Conservation (phyloP, 2,797 vertebrate genomes). For the Myotis vivesi region DNA sequence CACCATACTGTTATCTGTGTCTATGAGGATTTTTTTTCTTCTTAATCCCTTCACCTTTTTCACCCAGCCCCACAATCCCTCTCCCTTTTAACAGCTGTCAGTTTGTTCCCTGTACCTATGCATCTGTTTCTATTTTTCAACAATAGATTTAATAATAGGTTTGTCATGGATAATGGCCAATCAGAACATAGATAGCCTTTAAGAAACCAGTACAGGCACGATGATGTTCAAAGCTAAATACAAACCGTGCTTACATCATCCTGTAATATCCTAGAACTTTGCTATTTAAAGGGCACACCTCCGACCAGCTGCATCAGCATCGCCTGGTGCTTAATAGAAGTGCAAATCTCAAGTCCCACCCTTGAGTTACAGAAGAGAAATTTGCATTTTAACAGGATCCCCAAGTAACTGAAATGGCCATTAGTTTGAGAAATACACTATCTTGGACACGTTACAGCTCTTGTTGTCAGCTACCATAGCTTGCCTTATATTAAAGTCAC, state of each 20-base stretch:
- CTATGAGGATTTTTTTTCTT: neutral
- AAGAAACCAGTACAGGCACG: neutral
- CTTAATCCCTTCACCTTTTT: neutral
- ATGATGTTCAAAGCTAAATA: neutral
- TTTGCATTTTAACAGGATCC: neutral
- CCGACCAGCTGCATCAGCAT: neutral
- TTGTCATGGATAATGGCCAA: neutral
- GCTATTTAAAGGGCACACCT: neutral
- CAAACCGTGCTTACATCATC: neutral
- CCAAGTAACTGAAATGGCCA: neutral
- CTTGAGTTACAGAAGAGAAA: neutral
- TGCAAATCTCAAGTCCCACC: neutral
- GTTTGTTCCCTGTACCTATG: neutral
- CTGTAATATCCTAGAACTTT: neutral
- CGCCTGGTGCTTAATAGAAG: neutral
- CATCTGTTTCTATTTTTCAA: neutral
- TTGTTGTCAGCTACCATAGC: neutral
- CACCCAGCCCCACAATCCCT: neutral
- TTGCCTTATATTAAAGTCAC: neutral
- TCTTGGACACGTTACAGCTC: neutral
- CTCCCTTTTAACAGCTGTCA: neutral
- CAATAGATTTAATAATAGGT: neutral
- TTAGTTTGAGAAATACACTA: neutral
- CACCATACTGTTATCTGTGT: neutral
- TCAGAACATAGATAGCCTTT: neutral